Percentiles rank a stretch among this genome's conserved stretches.
Evolutionary conservation across 1,140 invertebrate genomes (phyloP).

Genomic region (Drosophila lacertosa): DNA sequence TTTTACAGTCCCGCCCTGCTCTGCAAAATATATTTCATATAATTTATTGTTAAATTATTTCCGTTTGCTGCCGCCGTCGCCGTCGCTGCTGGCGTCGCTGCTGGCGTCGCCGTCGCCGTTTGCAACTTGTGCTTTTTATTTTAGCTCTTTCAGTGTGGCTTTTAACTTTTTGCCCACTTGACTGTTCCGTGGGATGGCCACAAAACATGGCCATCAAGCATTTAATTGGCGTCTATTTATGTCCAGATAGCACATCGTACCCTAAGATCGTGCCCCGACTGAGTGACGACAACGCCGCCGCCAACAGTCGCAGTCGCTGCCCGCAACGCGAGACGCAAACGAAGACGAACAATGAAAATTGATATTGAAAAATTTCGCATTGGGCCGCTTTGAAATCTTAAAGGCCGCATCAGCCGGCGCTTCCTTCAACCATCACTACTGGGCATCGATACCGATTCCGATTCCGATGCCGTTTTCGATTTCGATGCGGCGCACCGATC

Average conservation of each 20-base stretch:
- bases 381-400: slow-evolving; percentile 57
- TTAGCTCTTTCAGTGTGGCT: slow-evolving; percentile 1
- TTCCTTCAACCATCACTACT: slow-evolving; percentile 20
- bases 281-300: slow-evolving; percentile 63
- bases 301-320: not conserved
- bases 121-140: slow-evolving; percentile 20
- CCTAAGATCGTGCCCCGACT: slow-evolving; percentile 62
- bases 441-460: slow-evolving; percentile 34
- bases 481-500: slow-evolving; percentile 5
- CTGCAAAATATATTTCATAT: slow-evolving; percentile 54
- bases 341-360: slow-evolving; percentile 70
- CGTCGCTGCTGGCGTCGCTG: slow-evolving; percentile 39
- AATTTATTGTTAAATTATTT: slow-evolving; percentile 80
- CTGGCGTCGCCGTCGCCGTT: slow-evolving; percentile 38
- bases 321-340: not conserved
- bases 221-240: slow-evolving; percentile 81
- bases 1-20: slow-evolving; percentile 19
- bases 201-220: slow-evolving; percentile 62
- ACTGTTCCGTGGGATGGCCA: slow-evolving; percentile 11
- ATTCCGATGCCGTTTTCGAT: slow-evolving; percentile 16
- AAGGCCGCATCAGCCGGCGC: slow-evolving; percentile 58
- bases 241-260: slow-evolving; percentile 74
- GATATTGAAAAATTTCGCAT: slow-evolving; percentile 64
- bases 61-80: slow-evolving; percentile 53
- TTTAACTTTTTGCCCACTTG: slow-evolving; percentile 18